Conservation (phyloP, 2,888 invertebrate genomes). For the Melinopterus prodromus region DNA sequence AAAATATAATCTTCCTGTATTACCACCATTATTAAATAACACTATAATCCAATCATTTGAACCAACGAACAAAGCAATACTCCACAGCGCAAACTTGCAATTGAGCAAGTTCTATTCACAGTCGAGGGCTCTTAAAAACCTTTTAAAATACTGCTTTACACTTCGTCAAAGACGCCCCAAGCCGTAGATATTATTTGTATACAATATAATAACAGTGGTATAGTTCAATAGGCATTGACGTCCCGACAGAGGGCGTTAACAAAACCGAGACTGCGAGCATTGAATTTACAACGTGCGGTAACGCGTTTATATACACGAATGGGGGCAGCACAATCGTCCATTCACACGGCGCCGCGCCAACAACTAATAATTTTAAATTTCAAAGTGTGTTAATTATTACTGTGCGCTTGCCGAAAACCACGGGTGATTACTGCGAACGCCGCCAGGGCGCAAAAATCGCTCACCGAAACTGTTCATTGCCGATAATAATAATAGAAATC, state of each 20-base stretch:
- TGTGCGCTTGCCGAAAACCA: slow-evolving; percentile 48
- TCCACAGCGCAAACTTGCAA: not conserved
- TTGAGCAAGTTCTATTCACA: not conserved
- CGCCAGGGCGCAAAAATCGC: not conserved
- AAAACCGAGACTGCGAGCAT: not conserved
- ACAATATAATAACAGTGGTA: slow-evolving; percentile 40
- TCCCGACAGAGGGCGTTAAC: slow-evolving; percentile 8
- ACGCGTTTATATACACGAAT: slow-evolving; percentile 13
- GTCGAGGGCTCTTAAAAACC: not conserved
- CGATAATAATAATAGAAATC: slow-evolving; percentile 4
- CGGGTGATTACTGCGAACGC: slow-evolving; percentile 45
- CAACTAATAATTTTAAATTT: slow-evolving; percentile 50
- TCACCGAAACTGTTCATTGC: not conserved
- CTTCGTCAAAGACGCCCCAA: not conserved
- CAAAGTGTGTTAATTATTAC: slow-evolving; percentile 56
- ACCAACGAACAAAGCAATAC: not conserved
- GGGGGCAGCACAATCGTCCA: slow-evolving; percentile 16
- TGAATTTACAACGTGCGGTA: slow-evolving; percentile 10
- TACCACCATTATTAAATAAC: slow-evolving; percentile 1
- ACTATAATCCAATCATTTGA: slow-evolving; percentile 7
- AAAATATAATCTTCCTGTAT: too few species aligned
- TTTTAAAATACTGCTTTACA: not conserved
- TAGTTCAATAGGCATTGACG: slow-evolving; percentile 35
- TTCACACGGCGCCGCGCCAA: not conserved
- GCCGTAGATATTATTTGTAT: slow-evolving; percentile 45